These are phyloP conservation scores for Diaperis boleti DNA, from an alignment of 2,888 invertebrate genomes.

Conservation along the genomic window DNA sequence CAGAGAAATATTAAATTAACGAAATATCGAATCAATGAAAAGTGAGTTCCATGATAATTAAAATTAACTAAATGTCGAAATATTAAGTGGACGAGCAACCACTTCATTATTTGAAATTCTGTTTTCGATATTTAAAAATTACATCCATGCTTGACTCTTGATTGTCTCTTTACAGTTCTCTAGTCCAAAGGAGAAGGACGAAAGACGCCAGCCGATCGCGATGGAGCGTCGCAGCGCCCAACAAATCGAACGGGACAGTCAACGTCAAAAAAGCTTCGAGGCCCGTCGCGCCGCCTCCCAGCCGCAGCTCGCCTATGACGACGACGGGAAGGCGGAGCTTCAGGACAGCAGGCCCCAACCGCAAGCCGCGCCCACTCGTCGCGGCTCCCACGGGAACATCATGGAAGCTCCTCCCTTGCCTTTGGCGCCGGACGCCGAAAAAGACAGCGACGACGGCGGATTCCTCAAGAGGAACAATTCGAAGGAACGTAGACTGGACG, in stretches of 20 bases:
- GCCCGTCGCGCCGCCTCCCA: slow-evolving; percentile 75
- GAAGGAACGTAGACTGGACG: slow-evolving; percentile 49
- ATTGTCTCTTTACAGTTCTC: slow-evolving; percentile 32
- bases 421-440: slow-evolving; percentile 44
- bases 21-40: too few relatives aligned
- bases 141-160: too few relatives aligned
- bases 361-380: slow-evolving; percentile 64
- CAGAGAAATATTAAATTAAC: too few relatives aligned
- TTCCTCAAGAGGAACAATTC: slow-evolving; percentile 69
- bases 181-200: slow-evolving; percentile 34
- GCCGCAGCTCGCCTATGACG: slow-evolving; percentile 74
- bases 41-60: too few relatives aligned
- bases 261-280: slow-evolving; percentile 72
- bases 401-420: slow-evolving; percentile 63
- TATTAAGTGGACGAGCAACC: too few relatives aligned
- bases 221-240: slow-evolving; percentile 72
- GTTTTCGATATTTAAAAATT: too few relatives aligned
- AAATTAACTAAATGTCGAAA: too few relatives aligned
- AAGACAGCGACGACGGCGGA: slow-evolving; percentile 69
- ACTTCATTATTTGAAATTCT: too few relatives aligned
- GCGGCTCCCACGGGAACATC: slow-evolving; percentile 74
- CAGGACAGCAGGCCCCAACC: slow-evolving; percentile 58
- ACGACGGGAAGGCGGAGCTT: slow-evolving; percentile 59
- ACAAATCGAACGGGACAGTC: slow-evolving; percentile 73
- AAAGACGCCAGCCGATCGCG: slow-evolving; percentile 46